Conservation (phyloP, 1,140 invertebrate species). For the Achatina immaculata region DNA sequence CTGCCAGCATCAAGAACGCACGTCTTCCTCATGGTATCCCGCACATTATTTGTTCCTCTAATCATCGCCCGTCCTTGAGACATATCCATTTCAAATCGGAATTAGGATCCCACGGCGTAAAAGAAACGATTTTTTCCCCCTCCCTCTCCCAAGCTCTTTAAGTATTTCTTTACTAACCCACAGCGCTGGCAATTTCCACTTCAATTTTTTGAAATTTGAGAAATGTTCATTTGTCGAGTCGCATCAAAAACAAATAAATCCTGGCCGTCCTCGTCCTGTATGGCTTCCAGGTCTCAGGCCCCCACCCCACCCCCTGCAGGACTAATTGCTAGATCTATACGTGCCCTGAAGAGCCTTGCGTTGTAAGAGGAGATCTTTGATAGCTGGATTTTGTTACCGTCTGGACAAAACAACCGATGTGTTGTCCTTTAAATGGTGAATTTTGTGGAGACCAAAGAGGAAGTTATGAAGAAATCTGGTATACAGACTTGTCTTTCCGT, state of each 20-base stretch:
- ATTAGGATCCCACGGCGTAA: background rate
- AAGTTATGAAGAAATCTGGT: no score
- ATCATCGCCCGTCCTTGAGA: background rate
- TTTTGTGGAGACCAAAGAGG: no score
- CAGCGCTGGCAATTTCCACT: background rate
- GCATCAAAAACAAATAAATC: slow-evolving; percentile 14
- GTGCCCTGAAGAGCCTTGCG: background rate
- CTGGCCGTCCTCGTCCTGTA: background rate
- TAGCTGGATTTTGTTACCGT: background rate
- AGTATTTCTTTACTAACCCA: background rate
- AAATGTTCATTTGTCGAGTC: background rate
- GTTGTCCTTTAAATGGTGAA: background rate
- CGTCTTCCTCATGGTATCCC: no score
- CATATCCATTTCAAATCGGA: background rate
- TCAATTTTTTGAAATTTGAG: slow-evolving; percentile 10
- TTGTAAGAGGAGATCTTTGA: background rate
- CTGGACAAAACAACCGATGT: background rate
- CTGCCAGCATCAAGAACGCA: no score
- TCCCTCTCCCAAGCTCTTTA: background rate
- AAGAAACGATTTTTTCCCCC: slow-evolving; percentile 1
- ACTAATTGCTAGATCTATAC: slow-evolving; percentile 14
- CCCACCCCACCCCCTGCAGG: background rate
- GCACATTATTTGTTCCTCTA: background rate
- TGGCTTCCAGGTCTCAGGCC: background rate
- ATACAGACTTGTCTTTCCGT: no score